Conservation (phyloP, 2,888 invertebrate species). For the Clitarchus hookeri region DNA sequence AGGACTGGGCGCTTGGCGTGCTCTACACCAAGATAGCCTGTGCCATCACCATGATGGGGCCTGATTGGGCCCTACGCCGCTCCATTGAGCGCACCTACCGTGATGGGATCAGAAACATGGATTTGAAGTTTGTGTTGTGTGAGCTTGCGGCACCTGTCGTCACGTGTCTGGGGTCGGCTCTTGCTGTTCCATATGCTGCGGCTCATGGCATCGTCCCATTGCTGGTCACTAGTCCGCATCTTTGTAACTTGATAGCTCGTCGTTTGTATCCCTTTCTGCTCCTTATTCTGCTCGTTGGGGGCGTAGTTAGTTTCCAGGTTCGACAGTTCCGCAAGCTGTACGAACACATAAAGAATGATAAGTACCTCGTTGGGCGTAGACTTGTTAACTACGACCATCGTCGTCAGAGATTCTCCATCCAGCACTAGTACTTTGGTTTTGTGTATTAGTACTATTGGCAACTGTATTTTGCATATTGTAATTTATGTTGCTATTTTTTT, state of each 20-base stretch:
- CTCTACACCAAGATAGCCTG: constrained; percentile 97
- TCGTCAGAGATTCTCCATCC: constrained; percentile 57
- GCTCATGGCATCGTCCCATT: constrained; percentile 78
- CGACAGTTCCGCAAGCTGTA: constrained; percentile 92
- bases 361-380: constrained; percentile 94
- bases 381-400: constrained; percentile 96
- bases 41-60: constrained; percentile 96
- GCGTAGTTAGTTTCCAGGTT: constrained; percentile 76
- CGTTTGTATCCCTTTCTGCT: constrained; percentile 90
- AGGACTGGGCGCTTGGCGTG: constrained; percentile 98
- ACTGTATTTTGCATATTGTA: neutral
- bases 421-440: constrained; percentile 19
- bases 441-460: neutral
- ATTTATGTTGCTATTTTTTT: too few relatives aligned
- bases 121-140: constrained; percentile 82
- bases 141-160: constrained; percentile 89
- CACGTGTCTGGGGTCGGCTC: constrained; percentile 82
- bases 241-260: constrained; percentile 77
- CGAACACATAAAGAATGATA: constrained; percentile 98
- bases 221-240: constrained; percentile 65
- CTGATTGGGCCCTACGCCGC: constrained; percentile 90
- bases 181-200: constrained; percentile 91
- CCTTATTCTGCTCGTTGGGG: constrained; percentile 67
- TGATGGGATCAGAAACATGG: constrained; percentile 91
- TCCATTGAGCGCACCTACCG: constrained; percentile 93